Base-by-base conservation (phyloP, 2,113 vertebrate genomes). In the Puma concolor region DNA sequence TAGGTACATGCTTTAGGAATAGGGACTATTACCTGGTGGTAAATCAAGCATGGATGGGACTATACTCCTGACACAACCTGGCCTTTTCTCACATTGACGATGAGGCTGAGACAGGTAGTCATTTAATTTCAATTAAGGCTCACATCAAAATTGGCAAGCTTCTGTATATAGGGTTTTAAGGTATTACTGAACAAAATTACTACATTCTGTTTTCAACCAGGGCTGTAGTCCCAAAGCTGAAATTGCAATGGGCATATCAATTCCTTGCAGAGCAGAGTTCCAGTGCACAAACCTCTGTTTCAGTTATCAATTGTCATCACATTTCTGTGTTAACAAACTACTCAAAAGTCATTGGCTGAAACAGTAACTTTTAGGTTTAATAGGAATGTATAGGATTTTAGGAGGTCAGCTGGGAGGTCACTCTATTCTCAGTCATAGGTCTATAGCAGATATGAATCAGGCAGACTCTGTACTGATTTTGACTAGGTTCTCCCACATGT, bases 41-140 rank as follows among this genome's bases (percentile, higher is more conserved):
- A 95, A 96, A 57, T 83, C 19, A 87, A 85, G 23, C 36, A 86
- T 5, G 17, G 16, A 69, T 88, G 14, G 41, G 11, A 74, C 41
- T 90, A 44, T 4, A 83, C 0, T 71, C 4, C 38, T 82, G 54
- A 36, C 33, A 91, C 31, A 80, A 63, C 1, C 63, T 54, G 41
- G 79, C 57, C 8, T 93, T 85, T 72, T 92, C 36, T 84, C 11
- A 57, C 31, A 57, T 13, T 82, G 67, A 90, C 86, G 6, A 92
- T 95, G 33, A 97, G 4, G 33, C 8, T 80, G 13, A 93, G 60
- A 63, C 4, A 71, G 31, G 38, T 11, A 94, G 27, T 72, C 41
- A 91, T 90, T 96, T 94, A 50, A 81, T 57, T 90, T 86, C 63
- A 94, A 63, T 92, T 72, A 64, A 85, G 71, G 8, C 11, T 90